A percentile compares a stretch with the other conserved stretches of the same genome.
Conservation (phyloP, 2,888 invertebrate genomes). For the Amiota minor region DNA sequence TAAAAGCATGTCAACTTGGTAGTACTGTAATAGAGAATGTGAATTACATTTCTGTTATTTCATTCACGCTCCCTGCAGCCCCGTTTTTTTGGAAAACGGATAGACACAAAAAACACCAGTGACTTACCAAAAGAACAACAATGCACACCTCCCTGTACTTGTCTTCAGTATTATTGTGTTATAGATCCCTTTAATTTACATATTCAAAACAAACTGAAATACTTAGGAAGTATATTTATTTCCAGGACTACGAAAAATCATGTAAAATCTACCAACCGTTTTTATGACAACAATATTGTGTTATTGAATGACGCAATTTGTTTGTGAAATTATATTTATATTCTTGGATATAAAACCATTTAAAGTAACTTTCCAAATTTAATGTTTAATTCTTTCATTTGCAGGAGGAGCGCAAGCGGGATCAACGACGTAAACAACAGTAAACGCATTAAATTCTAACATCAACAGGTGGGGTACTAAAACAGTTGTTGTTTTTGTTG, state of each 20-base stretch:
- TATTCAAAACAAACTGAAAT: neutral
- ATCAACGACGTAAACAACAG: conserved; percentile 60
- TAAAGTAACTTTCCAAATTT: neutral
- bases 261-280: neutral
- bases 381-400: conserved; percentile 36
- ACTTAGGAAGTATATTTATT: conserved; percentile 57
- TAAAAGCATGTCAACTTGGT: too few species aligned
- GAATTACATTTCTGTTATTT: too few species aligned
- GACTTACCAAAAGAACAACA: too few species aligned
- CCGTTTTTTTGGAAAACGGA: too few species aligned
- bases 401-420: conserved; percentile 68
- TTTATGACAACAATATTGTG: neutral
- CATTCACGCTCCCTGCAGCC: too few species aligned
- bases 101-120: too few species aligned
- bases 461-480: too few species aligned
- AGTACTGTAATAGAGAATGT: too few species aligned
- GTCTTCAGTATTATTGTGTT: too few species aligned
- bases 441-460: conserved; percentile 38
- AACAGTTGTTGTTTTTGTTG: too few species aligned
- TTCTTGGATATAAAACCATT: conserved; percentile 41
- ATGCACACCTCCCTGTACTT: too few species aligned
- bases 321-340: conserved; percentile 62
- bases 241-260: conserved; percentile 45
- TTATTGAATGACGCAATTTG: neutral
- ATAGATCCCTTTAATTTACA: too few species aligned